Evolutionary conservation across 2,113 vertebrate species (phyloP).

Genomic region (Lynx canadensis): DNA sequence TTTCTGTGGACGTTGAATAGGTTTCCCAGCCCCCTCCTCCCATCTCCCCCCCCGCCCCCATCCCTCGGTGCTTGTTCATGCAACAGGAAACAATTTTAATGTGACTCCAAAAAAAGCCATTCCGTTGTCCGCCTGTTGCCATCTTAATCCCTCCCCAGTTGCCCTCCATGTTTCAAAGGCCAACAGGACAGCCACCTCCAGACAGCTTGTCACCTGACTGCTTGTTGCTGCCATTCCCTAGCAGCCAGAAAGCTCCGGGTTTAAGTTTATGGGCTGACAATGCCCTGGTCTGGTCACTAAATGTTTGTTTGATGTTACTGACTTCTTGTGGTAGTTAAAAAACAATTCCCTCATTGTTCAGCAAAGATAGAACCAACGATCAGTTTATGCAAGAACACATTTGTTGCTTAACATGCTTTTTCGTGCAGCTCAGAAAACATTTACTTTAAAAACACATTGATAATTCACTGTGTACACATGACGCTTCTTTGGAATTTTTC

Average conservation of each 20-base stretch:
- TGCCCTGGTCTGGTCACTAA: background rate
- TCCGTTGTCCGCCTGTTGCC: fast-evolving
- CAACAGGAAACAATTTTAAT: background rate
- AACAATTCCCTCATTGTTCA: background rate
- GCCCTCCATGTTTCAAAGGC: background rate
- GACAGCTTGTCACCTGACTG: background rate
- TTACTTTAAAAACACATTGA: background rate
- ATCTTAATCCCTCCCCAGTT: background rate
- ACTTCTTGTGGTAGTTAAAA: background rate
- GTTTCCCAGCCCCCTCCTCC: background rate
- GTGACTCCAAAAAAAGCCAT: background rate
- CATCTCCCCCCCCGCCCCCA: too few species aligned
- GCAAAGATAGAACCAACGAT: background rate
- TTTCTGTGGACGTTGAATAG: background rate
- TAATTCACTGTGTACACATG: conserved; percentile 11
- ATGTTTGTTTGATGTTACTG: conserved; percentile 35
- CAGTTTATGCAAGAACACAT: background rate
- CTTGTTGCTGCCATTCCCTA: background rate
- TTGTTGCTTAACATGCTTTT: background rate
- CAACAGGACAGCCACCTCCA: too few species aligned
- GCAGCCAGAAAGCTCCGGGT: background rate
- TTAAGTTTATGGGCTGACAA: background rate
- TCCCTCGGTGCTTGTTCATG: background rate
- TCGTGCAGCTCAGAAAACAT: background rate
- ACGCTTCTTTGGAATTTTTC: conserved; percentile 16